Base-by-base conservation (phyloP, 2,113 vertebrate species). In the Carassius carassius region DNA sequence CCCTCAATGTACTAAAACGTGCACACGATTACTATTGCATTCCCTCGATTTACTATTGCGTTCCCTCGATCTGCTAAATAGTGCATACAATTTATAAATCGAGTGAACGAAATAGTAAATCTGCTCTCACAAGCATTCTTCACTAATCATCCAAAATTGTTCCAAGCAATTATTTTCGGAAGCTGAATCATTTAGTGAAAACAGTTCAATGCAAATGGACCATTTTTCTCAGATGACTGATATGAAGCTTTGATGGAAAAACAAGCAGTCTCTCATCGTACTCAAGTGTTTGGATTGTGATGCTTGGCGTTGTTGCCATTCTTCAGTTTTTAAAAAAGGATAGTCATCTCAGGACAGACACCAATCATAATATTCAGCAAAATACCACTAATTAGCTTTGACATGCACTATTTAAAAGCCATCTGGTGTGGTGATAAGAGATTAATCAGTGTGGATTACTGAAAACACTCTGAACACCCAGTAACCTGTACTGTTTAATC, bases 351-450 rank as follows among this genome's bases (percentile, higher is more conserved):
- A 41, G 63, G 83, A 81, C 29, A 54, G 44, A 63, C 23, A 81
- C 56, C 65, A 86, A 51, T 69, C 35, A 80, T 78, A 89, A 75
- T n/a, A 62, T 23, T 11, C 25, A 41, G 3, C 11, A 10, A 79
- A 86, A 51, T 23, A 60, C 69, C n/a, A 69, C 58, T n/a, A 77
- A 73, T 83, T 54, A 54, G 35, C 17, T 56, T 65, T 70, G 65
- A 60, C 82, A 58, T 87, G 62, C 49, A 35, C 19, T 14, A 63
- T 88, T 88, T 74, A 85, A 85, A 83, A 76, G 10, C 7, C 60
- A 73, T 82, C 56, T 69, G 63, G 72, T 63, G 19, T 21, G n/a
- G 10, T 12, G 37, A 87, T 78, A 82, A 58, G 49, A 5, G 29
- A 32, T 7, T 14, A 19, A 32, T 44, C 51, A 37, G 10, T 8